phyloP scores from a whole-genome alignment of 2,113 vertebrate species.

The Carassius carassius region DNA sequence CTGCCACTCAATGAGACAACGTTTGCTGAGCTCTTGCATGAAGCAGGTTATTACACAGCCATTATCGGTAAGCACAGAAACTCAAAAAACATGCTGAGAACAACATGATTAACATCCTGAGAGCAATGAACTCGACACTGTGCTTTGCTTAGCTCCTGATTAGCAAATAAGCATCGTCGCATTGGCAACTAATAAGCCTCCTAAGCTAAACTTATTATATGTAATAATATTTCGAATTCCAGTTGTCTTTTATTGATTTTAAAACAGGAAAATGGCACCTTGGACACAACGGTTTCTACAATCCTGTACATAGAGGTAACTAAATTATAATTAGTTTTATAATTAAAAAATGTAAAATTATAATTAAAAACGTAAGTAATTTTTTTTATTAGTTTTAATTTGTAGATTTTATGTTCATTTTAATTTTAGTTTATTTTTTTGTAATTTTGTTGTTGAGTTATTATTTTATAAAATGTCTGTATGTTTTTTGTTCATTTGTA shows the following conservation, averaged over 20 bases:
- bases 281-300: conserved; percentile 83
- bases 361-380: too few species aligned
- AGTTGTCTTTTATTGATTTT: not conserved
- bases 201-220: not conserved
- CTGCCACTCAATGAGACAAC: conserved; percentile 91
- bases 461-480: too few species aligned
- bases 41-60: conserved; percentile 85
- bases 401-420: too few species aligned
- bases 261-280: conserved; percentile 94
- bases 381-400: not conserved
- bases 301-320: conserved; percentile 85
- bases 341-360: too few species aligned
- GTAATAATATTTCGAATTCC: not conserved
- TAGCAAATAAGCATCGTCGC: not conserved
- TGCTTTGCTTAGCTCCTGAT: conserved; percentile 32
- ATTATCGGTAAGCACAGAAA: conserved; percentile 79
- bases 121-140: not conserved
- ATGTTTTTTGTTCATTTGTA: too few species aligned
- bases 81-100: not conserved
- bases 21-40: conserved; percentile 81
- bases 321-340: too few species aligned
- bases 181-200: not conserved
- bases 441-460: too few species aligned
- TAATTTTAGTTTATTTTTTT: too few species aligned
- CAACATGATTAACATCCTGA: not conserved